A percentile compares a stretch with the other conserved stretches of the same genome.
Conservation (phyloP, 1,140 invertebrate genomes). For the Drosophila mojavensis region DNA sequence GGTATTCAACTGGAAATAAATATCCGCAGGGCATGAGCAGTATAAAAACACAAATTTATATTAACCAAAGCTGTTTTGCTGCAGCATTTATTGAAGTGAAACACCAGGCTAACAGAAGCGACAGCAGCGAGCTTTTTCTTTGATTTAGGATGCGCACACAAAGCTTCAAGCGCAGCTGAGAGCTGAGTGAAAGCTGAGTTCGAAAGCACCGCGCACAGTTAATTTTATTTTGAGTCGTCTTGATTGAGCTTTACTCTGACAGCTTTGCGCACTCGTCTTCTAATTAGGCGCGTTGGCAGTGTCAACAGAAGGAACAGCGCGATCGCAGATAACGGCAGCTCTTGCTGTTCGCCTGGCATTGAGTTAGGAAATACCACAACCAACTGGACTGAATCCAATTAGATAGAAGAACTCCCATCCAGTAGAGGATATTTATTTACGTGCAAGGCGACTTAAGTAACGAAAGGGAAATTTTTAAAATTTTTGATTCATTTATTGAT, state of each 20-base stretch:
- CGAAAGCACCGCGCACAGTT: no score
- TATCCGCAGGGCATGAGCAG: background rate
- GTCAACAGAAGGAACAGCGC: background rate
- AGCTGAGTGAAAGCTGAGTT: background rate
- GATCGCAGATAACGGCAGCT: no score
- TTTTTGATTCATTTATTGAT: constrained; percentile 46
- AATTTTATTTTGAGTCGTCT: background rate
- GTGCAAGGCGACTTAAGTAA: no score
- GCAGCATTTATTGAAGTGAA: background rate
- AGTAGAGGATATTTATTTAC: no score
- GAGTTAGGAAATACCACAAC: no score
- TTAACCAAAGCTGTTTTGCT: background rate
- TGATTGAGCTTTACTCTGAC: background rate
- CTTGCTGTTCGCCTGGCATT: no score
- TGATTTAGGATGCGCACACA: no score
- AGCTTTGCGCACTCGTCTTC: background rate
- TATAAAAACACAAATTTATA: background rate
- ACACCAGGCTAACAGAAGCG: background rate
- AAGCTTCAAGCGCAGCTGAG: no score
- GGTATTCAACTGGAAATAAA: background rate
- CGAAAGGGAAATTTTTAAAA: background rate
- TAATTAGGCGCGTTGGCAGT: no score
- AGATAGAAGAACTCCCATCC: no score
- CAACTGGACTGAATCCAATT: no score
- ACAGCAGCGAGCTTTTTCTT: background rate